Evolutionary conservation across 2,113 vertebrate species (phyloP), one percentile per base, ranked within the genome.

Genomic region (Xyrauchen texanus): DNA sequence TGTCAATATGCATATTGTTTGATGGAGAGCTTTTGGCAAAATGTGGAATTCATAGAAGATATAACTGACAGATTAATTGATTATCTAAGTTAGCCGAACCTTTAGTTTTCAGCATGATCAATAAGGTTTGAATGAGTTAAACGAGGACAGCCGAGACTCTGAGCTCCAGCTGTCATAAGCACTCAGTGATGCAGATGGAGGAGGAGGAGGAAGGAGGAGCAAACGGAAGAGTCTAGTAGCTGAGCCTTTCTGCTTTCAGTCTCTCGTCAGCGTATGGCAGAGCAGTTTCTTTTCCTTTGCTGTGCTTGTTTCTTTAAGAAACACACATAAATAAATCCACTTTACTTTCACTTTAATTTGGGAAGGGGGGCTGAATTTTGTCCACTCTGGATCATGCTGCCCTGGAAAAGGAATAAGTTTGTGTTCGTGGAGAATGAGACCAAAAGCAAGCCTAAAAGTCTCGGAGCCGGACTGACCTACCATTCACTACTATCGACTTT

Each of bases 331-430:
- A 70, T 85, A 76, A 70, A 21, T 52, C 8, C 44, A 16, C 72
- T 58, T 55, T 73, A 79, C 47, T 12, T 82, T 34, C 21, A 34
- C 21, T 66, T 46, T 67, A n/a, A 16, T 73, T 73, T 13, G 45
- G 44, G 68, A 55, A 34, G 61, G 75, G 72, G 82, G 72, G 60
- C n/a, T 52, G 67, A 52, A 58, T 47, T 80, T 83, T 79, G 71
- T 81, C 83, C 75, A 63, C 1, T 61, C 63, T 6, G 78, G 80
- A 81, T 88, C 84, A 98, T 99, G 96, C 91, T 99, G 88, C 96
- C 96, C 86, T 99, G 97, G 97, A 95, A 92, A 85, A 92, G 95
- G 85, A 96, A 92, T 90, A 99, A 98, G 93, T 96, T 97, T 85
- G 96, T 98, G 82, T 90, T 97, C 86, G 95, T 94, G 87, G 95